Evolutionary conservation across 2,797 vertebrate species (phyloP).

Genomic region (Aeoliscus strigatus): DNA sequence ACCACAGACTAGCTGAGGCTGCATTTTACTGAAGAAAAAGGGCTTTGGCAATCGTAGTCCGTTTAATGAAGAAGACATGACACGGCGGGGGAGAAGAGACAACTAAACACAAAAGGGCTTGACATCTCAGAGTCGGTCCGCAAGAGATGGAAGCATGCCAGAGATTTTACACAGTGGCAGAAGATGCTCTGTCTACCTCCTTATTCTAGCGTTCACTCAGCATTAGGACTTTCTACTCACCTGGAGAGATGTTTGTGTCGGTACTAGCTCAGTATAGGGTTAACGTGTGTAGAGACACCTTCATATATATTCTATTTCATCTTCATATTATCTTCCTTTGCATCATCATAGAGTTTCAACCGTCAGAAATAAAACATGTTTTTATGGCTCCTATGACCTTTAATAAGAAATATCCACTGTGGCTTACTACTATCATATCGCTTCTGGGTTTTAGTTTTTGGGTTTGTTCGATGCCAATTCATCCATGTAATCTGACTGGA

Average conservation of each 20-base stretch:
- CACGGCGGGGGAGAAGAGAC: conserved; percentile 11
- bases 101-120: conserved; percentile 9
- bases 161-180: too few relatives aligned
- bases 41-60: conserved; percentile 37
- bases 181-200: conserved; percentile 50
- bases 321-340: too few relatives aligned
- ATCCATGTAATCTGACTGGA: too few relatives aligned
- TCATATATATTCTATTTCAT: conserved; percentile 33
- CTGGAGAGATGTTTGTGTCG: conserved; percentile 45
- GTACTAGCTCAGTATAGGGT: conserved; percentile 22
- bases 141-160: too few relatives aligned
- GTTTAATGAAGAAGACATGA: conserved; percentile 19
- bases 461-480: too few relatives aligned
- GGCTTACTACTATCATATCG: too few relatives aligned
- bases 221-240: conserved; percentile 25
- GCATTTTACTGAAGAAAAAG: conserved; percentile 57
- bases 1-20: conserved; percentile 31
- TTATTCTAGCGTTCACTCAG: conserved; percentile 36
- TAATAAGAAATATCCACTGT: too few relatives aligned
- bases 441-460: too few relatives aligned
- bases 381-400: too few relatives aligned
- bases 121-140: not conserved
- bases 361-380: too few relatives aligned
- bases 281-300: conserved; percentile 20
- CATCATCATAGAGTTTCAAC: too few relatives aligned